Base-by-base conservation (phyloP, 2,113 vertebrate species). In the Coptodon bakossiorum region DNA sequence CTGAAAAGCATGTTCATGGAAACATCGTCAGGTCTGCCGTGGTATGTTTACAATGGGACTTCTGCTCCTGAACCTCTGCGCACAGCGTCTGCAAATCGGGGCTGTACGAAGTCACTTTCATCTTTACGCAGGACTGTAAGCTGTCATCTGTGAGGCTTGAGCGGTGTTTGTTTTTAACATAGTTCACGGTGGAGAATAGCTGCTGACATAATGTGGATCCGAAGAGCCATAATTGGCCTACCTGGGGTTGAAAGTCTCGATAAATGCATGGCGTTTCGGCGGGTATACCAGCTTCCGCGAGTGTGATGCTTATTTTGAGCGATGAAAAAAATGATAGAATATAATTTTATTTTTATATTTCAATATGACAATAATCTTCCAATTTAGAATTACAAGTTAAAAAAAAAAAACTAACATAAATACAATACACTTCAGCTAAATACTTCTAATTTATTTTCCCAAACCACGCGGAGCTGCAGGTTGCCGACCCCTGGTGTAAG, bases 181-280 rank as follows among this genome's bases (percentile, higher is more conserved):
- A 54, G 2, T 27, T 57, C 12, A 57, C 1, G 7, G 6, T 27
- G 2, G 12, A 27, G 24, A 57, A 27, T 0, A 27, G 24, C 24
- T 57, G 24, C 24, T 57, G 24, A 29, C 13, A 57, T 16, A 57
- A 57, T 57, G 7, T 57, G 56, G 13, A 57, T 57, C 4, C 0
- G 7, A 9, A 57, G 56, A 57, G 16, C 56, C 13, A 59, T 29
- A 59, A 9, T 9, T 59, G 24, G 56, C 24, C 7, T 29, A 29
- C 7, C 7, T 29, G 0, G 13, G 13, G 7, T 29, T 9, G 56
- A 29, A 29, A 59, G 24, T 9, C 24, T 59, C 3, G 0, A 59
- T 59, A 59, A 29, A 29, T 0, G 0, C 56, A 59, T 1, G 0
- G 4, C 7, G 3, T 59, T 56, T 29, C 0, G 13, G 24, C 1